Evolutionary conservation across 1,140 invertebrate genomes (phyloP), one percentile per base, ranked within the genome.

Genomic region (Bombus vancouverensis): DNA sequence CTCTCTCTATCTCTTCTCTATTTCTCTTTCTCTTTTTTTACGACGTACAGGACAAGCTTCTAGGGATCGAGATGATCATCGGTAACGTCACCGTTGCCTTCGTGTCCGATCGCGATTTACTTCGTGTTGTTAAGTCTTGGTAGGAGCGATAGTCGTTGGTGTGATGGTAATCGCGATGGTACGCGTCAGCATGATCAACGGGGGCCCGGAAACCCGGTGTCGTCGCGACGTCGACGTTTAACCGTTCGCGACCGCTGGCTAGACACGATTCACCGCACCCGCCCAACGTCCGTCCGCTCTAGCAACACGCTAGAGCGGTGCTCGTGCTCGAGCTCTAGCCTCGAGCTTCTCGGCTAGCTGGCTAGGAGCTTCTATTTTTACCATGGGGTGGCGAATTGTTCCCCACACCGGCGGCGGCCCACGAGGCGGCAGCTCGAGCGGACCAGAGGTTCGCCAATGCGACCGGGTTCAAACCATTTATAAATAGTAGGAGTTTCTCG

Each of bases 351-450:
- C 89, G 88, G 88, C 92, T 93, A 92, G 94, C 93, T 94, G 87
- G 91, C 92, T 93, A 92, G 93, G 90, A 91, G 93, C 89, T 92
- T 93, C 94, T 95, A 95, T 95, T 95, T 95, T 94, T 95, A 95
- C 89, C 94, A 94, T 94, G 93, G 94, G 93, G 93, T 94, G 90
- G 93, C 92, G 92, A 93, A 94, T 94, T 93, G 94, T 95, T 94
- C 91, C 91, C 91, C 90, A 92, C 91, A 76, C 87, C 74, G 86
- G 79, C 82, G 25, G 53, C 68, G 78, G 77, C 47, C 75, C 88
- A 87, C 83, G 91, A 87, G 81, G 87, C 88, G 47, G 81, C 86
- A 87, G 84, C 84, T 85, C 84, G 86, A 86, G 86, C 88, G 90
- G 76, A 77, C 76, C 81, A 85, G 89, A 85, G 87, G 89, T 93